These are phyloP conservation scores for Pachycephus smyrnensis DNA, from an alignment of 2,888 invertebrate genomes.

Conservation along the genomic window DNA sequence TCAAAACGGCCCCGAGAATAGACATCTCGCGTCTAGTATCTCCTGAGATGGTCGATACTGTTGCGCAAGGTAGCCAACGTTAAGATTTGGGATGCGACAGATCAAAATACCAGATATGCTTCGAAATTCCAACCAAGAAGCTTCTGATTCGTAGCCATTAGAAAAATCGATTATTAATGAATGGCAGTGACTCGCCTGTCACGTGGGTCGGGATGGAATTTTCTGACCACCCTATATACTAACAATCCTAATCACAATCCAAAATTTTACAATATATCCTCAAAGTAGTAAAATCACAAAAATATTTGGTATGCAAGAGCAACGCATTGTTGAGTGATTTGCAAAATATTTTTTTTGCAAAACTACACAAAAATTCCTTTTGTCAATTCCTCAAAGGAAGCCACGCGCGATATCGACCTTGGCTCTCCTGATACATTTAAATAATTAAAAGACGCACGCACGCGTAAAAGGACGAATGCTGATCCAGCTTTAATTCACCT, in stretches of 20 bases:
- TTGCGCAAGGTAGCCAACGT: neutral
- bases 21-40: neutral
- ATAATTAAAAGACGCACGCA: neutral
- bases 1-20: no score
- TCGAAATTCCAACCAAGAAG: slow-evolving; percentile 16
- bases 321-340: no score
- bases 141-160: slow-evolving; percentile 45
- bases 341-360: no score
- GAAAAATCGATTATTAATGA: slow-evolving; percentile 50
- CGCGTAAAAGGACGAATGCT: neutral
- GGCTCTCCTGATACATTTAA: no score
- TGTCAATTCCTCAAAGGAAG: no score
- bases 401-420: no score
- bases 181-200: slow-evolving; percentile 13
- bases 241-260: no score
- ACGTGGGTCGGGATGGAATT: neutral
- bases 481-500: no score
- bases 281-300: no score
- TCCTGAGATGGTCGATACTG: slow-evolving; percentile 2
- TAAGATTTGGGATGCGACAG: neutral
- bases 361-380: no score
- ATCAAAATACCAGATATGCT: neutral
- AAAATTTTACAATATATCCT: no score
- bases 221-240: neutral
- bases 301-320: no score